Evolutionary conservation across 2,797 vertebrate species (phyloP), one percentile per base, ranked within the genome.

Genomic region (Pyrocephalus nanus): DNA sequence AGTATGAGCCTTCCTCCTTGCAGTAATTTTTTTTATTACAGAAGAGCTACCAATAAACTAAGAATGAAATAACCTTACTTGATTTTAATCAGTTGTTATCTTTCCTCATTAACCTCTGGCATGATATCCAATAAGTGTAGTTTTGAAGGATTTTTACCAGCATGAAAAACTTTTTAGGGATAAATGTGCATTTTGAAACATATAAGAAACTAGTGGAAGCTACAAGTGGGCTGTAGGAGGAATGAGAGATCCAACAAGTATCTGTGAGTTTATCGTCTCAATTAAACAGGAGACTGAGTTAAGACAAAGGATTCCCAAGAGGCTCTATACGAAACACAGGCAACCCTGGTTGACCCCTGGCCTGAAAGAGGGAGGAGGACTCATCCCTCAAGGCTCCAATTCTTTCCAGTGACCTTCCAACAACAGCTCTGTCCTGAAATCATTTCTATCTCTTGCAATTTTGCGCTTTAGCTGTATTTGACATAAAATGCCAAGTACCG

Each of bases 401-500:
- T 90, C 79, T 86, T 91, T 85, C 74, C 67, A 79, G 55, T 90
- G 92, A 94, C 91, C 74, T 94, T 95, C 55, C 67, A 84, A 85
- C 64, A 92, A 71, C 45, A 26, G 26, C 45, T 84, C 60, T 75
- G 83, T 91, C 74, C 88, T 65, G 64, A 94, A 94, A 92, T 95
- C 0, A 85, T 72, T 95, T 88, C 72, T 48, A 20, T 82, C 90
- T 88, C 94, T 91, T 82, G 77, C 47, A 74, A 60, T 94, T 78
- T 92, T 66, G 30, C 0, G 1, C 47, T 86, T 60, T 80, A 82
- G 85, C 86, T 90, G 70, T 72, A 72, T 78, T 95, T 91, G 93
- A 91, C 88, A 86, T 86, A 93, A 90, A 92, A 96, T 94, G 86
- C 90, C 73, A 93, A 96, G 62, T 75, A 54, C 88, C 11, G 7